Conservation (phyloP, 2,888 invertebrate genomes). For the Cabera pusaria region DNA sequence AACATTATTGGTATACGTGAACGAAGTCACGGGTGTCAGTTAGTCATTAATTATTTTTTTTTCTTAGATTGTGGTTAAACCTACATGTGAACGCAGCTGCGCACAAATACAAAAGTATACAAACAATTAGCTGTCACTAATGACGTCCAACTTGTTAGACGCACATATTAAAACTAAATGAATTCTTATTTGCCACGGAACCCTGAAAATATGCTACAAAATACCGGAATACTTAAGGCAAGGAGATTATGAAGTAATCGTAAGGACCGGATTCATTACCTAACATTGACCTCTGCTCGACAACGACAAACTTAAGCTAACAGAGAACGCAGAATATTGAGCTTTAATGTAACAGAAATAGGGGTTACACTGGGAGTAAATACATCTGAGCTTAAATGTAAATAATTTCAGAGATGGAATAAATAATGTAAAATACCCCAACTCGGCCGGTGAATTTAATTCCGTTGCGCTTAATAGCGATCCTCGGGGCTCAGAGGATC, state of each 20-base stretch:
- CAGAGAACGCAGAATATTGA: slow-evolving; percentile 6
- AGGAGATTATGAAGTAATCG: slow-evolving; percentile 28
- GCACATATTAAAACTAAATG: too few species aligned
- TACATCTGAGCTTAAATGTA: slow-evolving; percentile 32
- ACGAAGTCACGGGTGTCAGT: too few species aligned
- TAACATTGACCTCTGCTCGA: slow-evolving; percentile 31
- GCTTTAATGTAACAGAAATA: slow-evolving; percentile 17
- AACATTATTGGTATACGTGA: too few species aligned
- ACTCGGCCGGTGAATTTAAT: slow-evolving; percentile 45
- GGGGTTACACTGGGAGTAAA: slow-evolving; percentile 15
- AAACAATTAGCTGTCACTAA: too few species aligned
- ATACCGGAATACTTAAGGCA: too few species aligned
- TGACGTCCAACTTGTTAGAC: too few species aligned
- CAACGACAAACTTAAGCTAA: neutral
- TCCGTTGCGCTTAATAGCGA: slow-evolving; percentile 42
- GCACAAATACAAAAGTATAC: too few species aligned
- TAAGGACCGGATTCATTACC: slow-evolving; percentile 27
- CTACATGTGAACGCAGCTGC: too few species aligned
- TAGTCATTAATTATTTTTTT: too few species aligned
- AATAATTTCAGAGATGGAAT: slow-evolving; percentile 50
- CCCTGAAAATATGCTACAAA: too few species aligned
- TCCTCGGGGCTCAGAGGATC: slow-evolving; percentile 30
- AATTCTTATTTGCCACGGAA: too few species aligned
- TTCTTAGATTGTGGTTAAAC: too few species aligned
- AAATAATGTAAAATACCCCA: slow-evolving; percentile 55